phyloP scores from a whole-genome alignment of 2,888 invertebrate species.

The Drosophila borborema region DNA sequence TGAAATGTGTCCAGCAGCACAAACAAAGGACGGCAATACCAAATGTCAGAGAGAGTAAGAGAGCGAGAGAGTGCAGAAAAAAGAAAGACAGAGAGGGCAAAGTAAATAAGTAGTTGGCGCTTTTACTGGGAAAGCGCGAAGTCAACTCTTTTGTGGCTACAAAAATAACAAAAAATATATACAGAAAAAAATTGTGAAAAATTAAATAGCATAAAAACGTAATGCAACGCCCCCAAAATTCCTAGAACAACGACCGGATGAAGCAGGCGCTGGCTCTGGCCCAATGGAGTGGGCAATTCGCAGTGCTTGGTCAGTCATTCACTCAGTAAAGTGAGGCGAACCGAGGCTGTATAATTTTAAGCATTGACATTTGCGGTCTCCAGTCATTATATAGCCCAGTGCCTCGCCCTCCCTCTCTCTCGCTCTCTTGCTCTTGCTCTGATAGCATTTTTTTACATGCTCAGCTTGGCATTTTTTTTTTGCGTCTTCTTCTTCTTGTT shows the following conservation, averaged over 20 bases:
- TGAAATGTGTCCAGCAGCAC: conserved; percentile 74
- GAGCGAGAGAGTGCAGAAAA: neutral
- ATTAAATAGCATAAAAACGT: conserved; percentile 79
- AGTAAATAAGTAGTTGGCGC: conserved; percentile 65
- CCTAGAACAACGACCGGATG: conserved; percentile 30
- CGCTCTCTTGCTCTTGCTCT: conserved; percentile 3
- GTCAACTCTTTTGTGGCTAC: conserved; percentile 68
- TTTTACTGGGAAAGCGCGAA: conserved; percentile 61
- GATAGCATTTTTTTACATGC: conserved; percentile 25
- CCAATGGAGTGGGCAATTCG: neutral
- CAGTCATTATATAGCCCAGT: conserved; percentile 70
- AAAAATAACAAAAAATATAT: conserved; percentile 30
- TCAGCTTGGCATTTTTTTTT: conserved; percentile 21
- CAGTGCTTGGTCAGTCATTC: conserved; percentile 4
- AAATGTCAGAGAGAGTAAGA: neutral
- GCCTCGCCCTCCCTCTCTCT: neutral
- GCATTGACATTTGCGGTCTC: conserved; percentile 79
- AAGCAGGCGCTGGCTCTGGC: neutral
- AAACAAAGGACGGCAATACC: conserved; percentile 60
- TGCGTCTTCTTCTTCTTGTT: conserved; percentile 25
- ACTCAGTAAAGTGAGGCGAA: conserved; percentile 40
- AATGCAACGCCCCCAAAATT: conserved; percentile 71
- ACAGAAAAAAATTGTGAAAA: conserved; percentile 59
- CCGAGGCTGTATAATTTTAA: conserved; percentile 74
- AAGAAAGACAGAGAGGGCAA: neutral